Conservation (phyloP, 2,113 vertebrate genomes). For the Silurus meridionalis region DNA sequence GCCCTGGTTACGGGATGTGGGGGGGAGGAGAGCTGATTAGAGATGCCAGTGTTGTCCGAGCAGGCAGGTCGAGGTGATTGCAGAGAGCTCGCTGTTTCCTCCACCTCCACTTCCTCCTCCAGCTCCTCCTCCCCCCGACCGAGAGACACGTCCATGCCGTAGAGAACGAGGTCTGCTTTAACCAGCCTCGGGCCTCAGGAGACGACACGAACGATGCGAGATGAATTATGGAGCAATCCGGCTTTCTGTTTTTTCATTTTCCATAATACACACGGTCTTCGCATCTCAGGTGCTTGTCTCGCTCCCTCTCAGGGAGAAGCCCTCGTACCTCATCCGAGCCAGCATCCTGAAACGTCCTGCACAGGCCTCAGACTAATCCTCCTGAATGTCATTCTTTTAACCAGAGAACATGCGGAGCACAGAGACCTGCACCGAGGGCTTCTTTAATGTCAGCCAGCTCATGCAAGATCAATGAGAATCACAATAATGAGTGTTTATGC, state of each 20-base stretch:
- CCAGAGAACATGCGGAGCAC: background rate
- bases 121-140: constrained; percentile 48
- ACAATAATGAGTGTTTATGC: background rate
- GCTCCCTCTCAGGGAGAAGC: background rate
- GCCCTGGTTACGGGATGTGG: constrained; percentile 60
- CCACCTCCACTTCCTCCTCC: constrained; percentile 16
- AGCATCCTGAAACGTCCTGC: constrained; percentile 44
- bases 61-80: constrained; percentile 62
- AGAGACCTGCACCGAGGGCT: constrained; percentile 11
- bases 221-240: constrained; percentile 11
- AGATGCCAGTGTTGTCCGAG: constrained; percentile 66
- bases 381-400: constrained; percentile 24
- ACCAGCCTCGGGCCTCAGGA: background rate
- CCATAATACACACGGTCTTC: background rate
- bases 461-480: constrained; percentile 20
- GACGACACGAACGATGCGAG: constrained; percentile 19
- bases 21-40: constrained; percentile 62
- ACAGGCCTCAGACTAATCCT: constrained; percentile 42
- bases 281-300: background rate
- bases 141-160: constrained; percentile 53
- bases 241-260: background rate
- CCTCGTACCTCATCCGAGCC: background rate
- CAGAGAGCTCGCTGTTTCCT: constrained; percentile 25
- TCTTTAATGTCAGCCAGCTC: constrained; percentile 43
- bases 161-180: constrained; percentile 34